A percentile compares a stretch with the other conserved stretches of the same genome.
Evolutionary conservation across 2,888 invertebrate genomes (phyloP).

Genomic region (Cantharis flavilabris): DNA sequence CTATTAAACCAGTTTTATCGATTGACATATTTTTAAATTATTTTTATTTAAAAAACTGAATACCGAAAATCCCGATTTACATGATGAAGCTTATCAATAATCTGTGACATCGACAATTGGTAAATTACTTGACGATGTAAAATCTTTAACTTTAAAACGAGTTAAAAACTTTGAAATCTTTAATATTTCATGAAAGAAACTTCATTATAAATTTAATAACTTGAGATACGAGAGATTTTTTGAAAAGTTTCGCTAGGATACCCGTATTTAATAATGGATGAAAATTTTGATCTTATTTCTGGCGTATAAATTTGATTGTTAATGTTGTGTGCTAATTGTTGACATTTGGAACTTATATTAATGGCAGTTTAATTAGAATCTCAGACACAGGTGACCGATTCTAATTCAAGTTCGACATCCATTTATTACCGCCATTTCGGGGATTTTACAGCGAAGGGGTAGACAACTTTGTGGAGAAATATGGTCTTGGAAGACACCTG

Average conservation of each 20-base stretch:
- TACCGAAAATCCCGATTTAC: neutral
- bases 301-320: neutral
- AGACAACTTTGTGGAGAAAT: slow-evolving; percentile 21
- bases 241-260: neutral
- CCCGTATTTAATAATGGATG: neutral
- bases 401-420: slow-evolving; percentile 13
- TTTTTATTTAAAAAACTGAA: neutral
- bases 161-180: neutral
- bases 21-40: too few relatives aligned
- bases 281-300: neutral
- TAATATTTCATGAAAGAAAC: neutral
- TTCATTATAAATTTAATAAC: neutral
- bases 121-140: neutral
- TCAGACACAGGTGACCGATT: slow-evolving; percentile 11
- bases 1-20: too few relatives aligned
- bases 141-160: neutral
- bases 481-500: slow-evolving; percentile 25
- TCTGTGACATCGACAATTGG: neutral
- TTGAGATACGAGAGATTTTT: neutral
- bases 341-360: neutral
- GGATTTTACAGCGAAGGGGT: slow-evolving; percentile 7
- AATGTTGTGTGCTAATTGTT: neutral
- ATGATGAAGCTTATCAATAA: neutral
- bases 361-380: neutral
- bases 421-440: slow-evolving; percentile 15